A percentile compares a stretch with the other conserved stretches of the same genome.
These are phyloP conservation scores for Clamator glandarius DNA, from an alignment of 2,797 vertebrate genomes.

Conservation along the genomic window DNA sequence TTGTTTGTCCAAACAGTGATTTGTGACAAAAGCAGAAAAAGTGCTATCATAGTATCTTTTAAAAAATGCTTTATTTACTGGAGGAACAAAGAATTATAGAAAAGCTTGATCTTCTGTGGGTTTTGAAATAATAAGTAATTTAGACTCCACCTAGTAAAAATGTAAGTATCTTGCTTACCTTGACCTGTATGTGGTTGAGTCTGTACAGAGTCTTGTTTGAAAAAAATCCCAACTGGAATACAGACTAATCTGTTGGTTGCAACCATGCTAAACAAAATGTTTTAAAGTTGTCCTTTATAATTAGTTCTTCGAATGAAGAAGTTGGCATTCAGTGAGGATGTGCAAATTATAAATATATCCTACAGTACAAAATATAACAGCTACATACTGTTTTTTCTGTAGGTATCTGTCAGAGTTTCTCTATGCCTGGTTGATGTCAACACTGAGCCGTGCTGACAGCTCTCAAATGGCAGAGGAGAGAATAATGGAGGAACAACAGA, in stretches of 20 bases:
- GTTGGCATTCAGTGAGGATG: rapidly evolving
- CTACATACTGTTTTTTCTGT: background rate
- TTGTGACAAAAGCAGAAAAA: background rate
- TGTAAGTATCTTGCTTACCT: background rate
- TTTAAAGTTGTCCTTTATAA: background rate
- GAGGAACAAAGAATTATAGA: background rate
- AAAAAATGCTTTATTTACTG: background rate
- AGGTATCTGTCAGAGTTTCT: conserved; percentile 99
- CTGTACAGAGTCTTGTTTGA: background rate
- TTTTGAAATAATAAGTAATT: background rate
- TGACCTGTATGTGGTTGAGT: background rate
- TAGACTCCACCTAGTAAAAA: background rate
- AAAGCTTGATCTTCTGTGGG: background rate
- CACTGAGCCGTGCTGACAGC: conserved; percentile 94
- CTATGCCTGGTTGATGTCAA: conserved; percentile 99
- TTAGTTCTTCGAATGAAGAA: background rate
- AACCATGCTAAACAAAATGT: background rate
- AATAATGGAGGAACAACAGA: conserved; percentile 95
- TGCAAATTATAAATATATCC: rapidly evolving
- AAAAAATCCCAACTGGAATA: background rate
- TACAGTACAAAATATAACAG: background rate
- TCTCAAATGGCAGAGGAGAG: conserved; percentile 98
- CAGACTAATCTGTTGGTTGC: background rate
- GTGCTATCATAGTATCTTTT: background rate
- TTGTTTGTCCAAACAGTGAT: background rate